Evolutionary conservation across 2,797 vertebrate genomes (phyloP).

Genomic region (Urophycis tenuis): DNA sequence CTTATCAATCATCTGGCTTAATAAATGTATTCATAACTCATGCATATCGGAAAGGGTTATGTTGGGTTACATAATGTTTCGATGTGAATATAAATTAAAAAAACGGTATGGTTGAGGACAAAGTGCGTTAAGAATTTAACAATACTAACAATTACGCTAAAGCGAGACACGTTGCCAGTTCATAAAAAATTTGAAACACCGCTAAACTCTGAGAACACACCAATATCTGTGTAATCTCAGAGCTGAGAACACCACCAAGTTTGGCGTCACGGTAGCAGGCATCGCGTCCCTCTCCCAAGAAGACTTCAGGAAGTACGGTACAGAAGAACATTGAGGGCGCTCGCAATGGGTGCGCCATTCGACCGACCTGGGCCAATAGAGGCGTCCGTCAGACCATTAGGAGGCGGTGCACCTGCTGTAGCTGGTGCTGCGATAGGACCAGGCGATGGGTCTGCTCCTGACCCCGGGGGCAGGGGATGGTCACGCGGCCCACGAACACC

Average conservation of each 20-base stretch:
- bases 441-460: constrained; percentile 81
- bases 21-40: too few relatives aligned
- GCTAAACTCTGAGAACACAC: neutral
- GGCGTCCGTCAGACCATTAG: constrained; percentile 62
- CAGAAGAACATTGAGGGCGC: constrained; percentile 15
- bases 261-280: too few relatives aligned
- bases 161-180: neutral
- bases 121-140: neutral
- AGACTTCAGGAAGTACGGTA: constrained; percentile 22
- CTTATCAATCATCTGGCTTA: neutral
- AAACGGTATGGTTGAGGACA: neutral
- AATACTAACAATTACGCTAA: too few relatives aligned
- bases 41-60: neutral
- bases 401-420: constrained; percentile 74
- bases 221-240: too few relatives aligned
- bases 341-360: constrained; percentile 15
- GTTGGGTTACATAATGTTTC: too few relatives aligned
- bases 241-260: too few relatives aligned
- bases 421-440: constrained; percentile 79
- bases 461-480: constrained; percentile 76
- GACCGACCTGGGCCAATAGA: neutral
- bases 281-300: constrained; percentile 44
- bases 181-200: neutral
- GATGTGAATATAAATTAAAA: neutral
- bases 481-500: constrained; percentile 77